Conservation (phyloP, 2,113 vertebrate species). For the Neolamprologus fasciatus region DNA sequence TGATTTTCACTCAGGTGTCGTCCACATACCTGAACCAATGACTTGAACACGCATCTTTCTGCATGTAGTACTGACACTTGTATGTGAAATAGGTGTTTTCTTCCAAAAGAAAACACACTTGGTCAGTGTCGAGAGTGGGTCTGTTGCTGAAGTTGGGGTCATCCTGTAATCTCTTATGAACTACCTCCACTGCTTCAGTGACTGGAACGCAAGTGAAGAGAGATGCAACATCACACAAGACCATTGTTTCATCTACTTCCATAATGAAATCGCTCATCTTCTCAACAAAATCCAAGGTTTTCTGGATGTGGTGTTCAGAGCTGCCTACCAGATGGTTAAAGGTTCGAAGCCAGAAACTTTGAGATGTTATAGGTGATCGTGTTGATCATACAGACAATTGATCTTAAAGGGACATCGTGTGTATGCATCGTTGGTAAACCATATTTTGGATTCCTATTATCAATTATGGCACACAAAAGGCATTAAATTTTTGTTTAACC, state of each 20-base stretch:
- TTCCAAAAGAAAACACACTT: neutral
- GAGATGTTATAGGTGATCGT: neutral
- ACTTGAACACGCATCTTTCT: neutral
- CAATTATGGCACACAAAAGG: neutral
- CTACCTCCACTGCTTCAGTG: neutral
- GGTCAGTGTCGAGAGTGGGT: neutral
- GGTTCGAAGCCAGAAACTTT: neutral
- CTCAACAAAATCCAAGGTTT: neutral
- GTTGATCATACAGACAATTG: neutral
- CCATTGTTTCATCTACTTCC: neutral
- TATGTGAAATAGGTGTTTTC: neutral
- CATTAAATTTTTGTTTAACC: neutral
- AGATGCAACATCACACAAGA: neutral
- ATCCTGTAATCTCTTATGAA: neutral
- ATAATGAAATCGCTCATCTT: neutral
- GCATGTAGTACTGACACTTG: neutral
- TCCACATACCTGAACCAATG: neutral
- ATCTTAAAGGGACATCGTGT: neutral
- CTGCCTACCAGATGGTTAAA: neutral
- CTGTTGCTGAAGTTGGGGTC: neutral
- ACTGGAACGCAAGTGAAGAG: neutral
- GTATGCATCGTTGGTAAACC: neutral
- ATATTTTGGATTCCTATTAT: neutral
- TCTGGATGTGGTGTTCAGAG: neutral
- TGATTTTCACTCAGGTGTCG: neutral